Evolutionary conservation across 2,888 invertebrate genomes (phyloP).

Genomic region (Leuctra nigra): DNA sequence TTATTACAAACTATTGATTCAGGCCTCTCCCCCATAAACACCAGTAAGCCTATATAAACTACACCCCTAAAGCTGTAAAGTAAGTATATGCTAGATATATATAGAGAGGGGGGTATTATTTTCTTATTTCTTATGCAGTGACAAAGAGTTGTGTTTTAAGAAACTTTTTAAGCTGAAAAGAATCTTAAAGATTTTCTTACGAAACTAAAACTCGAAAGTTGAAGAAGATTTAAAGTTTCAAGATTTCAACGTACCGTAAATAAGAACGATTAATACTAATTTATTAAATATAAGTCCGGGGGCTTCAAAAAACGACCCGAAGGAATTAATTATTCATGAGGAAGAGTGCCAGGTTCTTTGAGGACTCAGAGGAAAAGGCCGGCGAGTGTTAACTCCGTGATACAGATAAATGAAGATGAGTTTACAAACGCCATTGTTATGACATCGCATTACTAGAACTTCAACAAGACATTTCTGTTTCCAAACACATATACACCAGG

Average conservation of each 20-base stretch:
- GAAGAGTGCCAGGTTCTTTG: background rate
- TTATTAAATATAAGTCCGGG: background rate
- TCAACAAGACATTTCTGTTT: no score
- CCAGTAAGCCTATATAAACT: no score
- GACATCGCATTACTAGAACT: no score
- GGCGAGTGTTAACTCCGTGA: background rate
- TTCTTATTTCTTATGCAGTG: no score
- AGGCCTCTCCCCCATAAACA: no score
- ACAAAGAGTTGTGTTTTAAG: background rate
- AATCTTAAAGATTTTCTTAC: background rate
- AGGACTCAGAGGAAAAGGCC: no score
- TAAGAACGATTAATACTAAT: conserved; percentile 11
- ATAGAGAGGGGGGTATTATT: no score
- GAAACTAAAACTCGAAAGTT: background rate
- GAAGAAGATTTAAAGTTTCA: conserved; percentile 7
- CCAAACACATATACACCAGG: no score
- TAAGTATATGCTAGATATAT: no score
- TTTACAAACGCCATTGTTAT: background rate
- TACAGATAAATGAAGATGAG: conserved; percentile 2
- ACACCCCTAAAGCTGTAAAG: no score
- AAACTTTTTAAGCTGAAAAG: background rate
- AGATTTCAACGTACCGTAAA: conserved; percentile 5
- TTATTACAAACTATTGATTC: no score
- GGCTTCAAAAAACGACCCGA: background rate
- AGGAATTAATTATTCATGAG: conserved; percentile 7